Percentiles rank a stretch among this genome's conserved stretches.
These are phyloP conservation scores for Vidua chalybeata DNA, from an alignment of 2,113 vertebrate species.

Conservation along the genomic window DNA sequence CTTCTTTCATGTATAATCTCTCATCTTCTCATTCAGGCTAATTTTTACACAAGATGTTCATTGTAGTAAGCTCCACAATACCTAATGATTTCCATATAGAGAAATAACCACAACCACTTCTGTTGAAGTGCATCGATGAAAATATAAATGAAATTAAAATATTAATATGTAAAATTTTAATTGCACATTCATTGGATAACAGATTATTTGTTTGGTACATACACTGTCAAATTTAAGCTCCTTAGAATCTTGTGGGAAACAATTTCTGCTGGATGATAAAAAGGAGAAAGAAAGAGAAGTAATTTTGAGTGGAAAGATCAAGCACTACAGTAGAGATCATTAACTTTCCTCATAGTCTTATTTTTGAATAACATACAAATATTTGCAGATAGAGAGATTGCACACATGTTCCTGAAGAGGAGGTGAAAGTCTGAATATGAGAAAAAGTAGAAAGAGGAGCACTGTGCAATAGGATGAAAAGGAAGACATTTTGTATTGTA, in stretches of 20 bases:
- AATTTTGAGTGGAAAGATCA: neutral
- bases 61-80: neutral
- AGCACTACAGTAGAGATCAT: neutral
- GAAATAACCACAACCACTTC: neutral
- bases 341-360: neutral
- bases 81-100: neutral
- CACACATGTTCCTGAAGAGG: neutral
- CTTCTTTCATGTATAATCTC: neutral
- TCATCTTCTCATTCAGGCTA: neutral
- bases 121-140: neutral
- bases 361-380: neutral
- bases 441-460: neutral
- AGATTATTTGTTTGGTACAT: neutral
- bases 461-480: neutral
- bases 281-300: neutral
- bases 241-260: neutral
- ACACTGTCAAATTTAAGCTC: neutral
- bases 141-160: neutral
- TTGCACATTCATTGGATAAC: neutral
- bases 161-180: neutral
- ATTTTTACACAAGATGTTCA: neutral
- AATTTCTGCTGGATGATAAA: neutral
- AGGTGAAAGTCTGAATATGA: neutral
- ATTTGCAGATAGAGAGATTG: neutral
- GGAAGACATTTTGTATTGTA: neutral